These are phyloP conservation scores for Grammomys dolichurus DNA, from an alignment of 2,113 vertebrate species.

Conservation along the genomic window DNA sequence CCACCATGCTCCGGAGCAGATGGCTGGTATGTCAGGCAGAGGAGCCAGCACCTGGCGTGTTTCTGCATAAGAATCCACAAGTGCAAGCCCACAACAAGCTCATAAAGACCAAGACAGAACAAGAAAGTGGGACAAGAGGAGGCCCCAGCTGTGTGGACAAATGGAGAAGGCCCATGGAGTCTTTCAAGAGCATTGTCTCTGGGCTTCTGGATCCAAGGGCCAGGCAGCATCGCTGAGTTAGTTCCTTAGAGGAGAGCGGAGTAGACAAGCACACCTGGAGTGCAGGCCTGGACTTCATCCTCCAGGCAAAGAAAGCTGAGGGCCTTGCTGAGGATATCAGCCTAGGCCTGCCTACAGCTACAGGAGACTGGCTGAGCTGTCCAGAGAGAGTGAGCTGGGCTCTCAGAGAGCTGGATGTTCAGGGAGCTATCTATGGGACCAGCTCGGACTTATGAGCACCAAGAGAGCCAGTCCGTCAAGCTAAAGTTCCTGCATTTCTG, in stretches of 20 bases:
- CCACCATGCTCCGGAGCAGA: not conserved
- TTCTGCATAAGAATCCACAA: not conserved
- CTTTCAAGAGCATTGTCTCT: accelerated
- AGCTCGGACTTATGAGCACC: accelerated
- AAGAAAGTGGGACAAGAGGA: not conserved
- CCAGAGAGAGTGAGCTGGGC: accelerated
- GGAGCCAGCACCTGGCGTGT: not conserved
- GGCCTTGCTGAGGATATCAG: accelerated
- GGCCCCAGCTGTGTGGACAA: accelerated
- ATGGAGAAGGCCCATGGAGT: not conserved
- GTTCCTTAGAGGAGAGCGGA: too few relatives aligned
- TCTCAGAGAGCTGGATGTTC: not conserved
- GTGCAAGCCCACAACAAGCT: not conserved
- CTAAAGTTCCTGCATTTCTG: not conserved
- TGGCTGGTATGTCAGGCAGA: not conserved
- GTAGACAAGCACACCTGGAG: not conserved
- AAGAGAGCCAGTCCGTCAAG: not conserved
- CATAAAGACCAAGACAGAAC: not conserved
- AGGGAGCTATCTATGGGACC: accelerated
- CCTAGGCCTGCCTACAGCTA: not conserved
- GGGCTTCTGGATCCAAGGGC: not conserved
- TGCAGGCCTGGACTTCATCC: not conserved
- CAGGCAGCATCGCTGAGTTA: too few relatives aligned
- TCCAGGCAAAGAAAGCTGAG: not conserved
- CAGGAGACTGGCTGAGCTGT: accelerated